phyloP scores from a whole-genome alignment of 2,888 invertebrate species.

The Esperia sulphurella region DNA sequence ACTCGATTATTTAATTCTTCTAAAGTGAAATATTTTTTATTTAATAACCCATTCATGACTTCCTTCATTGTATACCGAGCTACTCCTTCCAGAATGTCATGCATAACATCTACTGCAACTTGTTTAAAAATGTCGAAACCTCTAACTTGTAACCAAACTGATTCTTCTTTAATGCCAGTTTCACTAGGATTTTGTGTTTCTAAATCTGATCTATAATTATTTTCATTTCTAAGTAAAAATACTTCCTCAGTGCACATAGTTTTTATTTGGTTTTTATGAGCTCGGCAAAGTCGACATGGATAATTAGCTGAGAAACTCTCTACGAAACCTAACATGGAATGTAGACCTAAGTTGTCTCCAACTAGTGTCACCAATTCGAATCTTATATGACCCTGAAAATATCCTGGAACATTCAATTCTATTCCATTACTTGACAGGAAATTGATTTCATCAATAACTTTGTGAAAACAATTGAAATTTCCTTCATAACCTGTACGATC shows the following conservation, averaged over 20 bases:
- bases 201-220: not conserved
- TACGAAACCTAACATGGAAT: slow-evolving; percentile 14
- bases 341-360: slow-evolving; percentile 18
- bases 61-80: not conserved
- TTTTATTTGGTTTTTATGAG: slow-evolving; percentile 8
- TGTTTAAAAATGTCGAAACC: slow-evolving; percentile 12
- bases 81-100: slow-evolving; percentile 8
- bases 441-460: slow-evolving; percentile 13
- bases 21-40: slow-evolving; percentile 3
- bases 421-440: slow-evolving; percentile 6
- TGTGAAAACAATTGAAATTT: slow-evolving; percentile 13
- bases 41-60: not conserved
- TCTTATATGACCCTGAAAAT: slow-evolving; percentile 10
- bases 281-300: slow-evolving; percentile 15
- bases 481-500: slow-evolving; percentile 13
- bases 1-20: slow-evolving; percentile 4
- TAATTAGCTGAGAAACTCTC: slow-evolving; percentile 18
- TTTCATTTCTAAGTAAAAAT: not conserved
- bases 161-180: slow-evolving; percentile 15
- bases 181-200: not conserved
- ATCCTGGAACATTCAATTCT: not conserved
- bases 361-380: slow-evolving; percentile 12
- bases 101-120: slow-evolving; percentile 9
- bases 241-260: not conserved
- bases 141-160: slow-evolving; percentile 9